Conservation (phyloP, 1,140 invertebrate genomes). For the Plectrocnemia conspersa region DNA sequence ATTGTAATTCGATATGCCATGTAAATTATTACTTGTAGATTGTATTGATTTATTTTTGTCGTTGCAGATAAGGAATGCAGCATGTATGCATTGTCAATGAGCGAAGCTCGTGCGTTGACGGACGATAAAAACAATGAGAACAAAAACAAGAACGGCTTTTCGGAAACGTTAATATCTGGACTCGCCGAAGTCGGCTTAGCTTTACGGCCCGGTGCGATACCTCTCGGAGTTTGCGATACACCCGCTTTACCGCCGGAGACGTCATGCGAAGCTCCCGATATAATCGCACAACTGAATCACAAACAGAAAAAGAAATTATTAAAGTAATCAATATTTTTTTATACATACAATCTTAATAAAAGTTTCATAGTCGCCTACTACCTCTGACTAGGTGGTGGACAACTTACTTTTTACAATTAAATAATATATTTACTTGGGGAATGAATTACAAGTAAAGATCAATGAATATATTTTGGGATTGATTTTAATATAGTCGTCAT, state of each 20-base stretch:
- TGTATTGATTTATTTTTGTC: constrained; percentile 31
- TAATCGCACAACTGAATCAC: constrained; percentile 76
- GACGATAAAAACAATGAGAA: constrained; percentile 51
- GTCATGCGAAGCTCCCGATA: constrained; percentile 62
- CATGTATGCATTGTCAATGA: constrained; percentile 81
- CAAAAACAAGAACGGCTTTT: constrained; percentile 53
- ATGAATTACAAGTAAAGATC: no score
- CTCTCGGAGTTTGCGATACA: constrained; percentile 45
- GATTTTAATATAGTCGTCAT: no score
- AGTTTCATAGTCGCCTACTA: no score
- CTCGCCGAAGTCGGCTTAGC: constrained; percentile 90
- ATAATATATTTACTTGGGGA: no score
- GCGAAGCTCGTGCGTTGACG: constrained; percentile 55
- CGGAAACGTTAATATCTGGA: constrained; percentile 74
- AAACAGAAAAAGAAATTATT: constrained; percentile 89
- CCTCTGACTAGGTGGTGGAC: no score
- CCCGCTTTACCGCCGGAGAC: constrained; percentile 49
- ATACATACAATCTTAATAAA: constrained; percentile 11
- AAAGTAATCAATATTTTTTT: constrained; percentile 59
- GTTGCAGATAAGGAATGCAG: constrained; percentile 88
- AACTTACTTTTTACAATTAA: no score
- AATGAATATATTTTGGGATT: no score
- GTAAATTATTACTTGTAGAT: background rate
- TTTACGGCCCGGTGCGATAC: constrained; percentile 71
- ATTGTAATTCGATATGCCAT: background rate